Base-by-base conservation (phyloP, 2,113 vertebrate genomes). In the Xenus cinereus region DNA sequence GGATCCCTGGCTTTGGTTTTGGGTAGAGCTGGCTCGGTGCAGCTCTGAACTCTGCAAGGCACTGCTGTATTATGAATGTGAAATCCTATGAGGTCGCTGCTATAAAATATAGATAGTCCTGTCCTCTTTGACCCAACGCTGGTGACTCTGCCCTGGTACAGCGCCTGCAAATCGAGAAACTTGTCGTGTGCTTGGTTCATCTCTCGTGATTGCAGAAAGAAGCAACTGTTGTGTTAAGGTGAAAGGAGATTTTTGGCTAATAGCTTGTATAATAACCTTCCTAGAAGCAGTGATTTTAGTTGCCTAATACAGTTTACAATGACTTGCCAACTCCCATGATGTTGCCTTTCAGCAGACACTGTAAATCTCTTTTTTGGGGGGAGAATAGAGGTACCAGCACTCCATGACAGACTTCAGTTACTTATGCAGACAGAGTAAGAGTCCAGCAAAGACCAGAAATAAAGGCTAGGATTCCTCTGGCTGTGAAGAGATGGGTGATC, bases 21-120 rank as follows among this genome's bases (percentile, higher is more conserved):
- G 51, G 14, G 19, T 54, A 16, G 45, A 35, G 20, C 45, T 82
- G 1, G 0, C 19, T 76, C 0, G 0, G 32, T 41, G n/a, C 41
- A 51, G 32, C 41, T 80, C 72, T 81, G 30, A 71, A 71, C 10
- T 13, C 51, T 62, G 46, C 14, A 53, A 60, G 72, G 35, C 27
- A 51, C 15, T 57, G 30, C 27, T 81, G 13, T n/a, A 12, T 56
- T 63, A 12, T 23, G n/a, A 30, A 60, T 46, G 50, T 50, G 45
- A 89, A 87, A 79, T 45, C 26, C 30, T 39, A 2, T 53, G 43
- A 35, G 74, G 51, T 18, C 1, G 2, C 10, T 32, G 33, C 24
- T 75, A 5, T 43, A 39, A 48, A 64, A 84, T 43, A 37, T 7
- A 71, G 74, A 48, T 6, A 71, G 71, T 14, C 32, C 23, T 26